Evolutionary conservation across 1,140 invertebrate species (phyloP), one percentile per base, ranked within the genome.

Genomic region (Neomicropteryx cornuta): DNA sequence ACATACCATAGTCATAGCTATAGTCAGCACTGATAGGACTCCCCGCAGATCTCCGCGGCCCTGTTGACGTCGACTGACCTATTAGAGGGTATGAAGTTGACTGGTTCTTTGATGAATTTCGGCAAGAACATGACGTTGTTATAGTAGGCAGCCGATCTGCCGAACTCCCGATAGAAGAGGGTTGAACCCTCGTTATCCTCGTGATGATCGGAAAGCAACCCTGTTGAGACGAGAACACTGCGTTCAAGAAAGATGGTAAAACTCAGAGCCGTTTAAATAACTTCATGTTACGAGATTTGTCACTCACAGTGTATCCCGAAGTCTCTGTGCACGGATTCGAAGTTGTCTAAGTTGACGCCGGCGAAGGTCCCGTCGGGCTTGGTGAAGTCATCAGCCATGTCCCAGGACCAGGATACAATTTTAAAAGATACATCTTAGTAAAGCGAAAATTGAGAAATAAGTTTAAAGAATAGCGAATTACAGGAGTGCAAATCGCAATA

Each of bases 371-470:
- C 86, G 47, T 88, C 81, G 0, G 90, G 89, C 35, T 75, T 55
- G 2, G 70, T 76, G 38, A 94, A 84, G 58, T 95, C 92, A 44
- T 96, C 90, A 10, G 71, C 58, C 4, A 76, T 61, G 43, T 90
- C 80, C 50, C 85, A 79, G 45, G 87, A 92, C 87, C 88, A 96
- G 50, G n/a, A n/a, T n/a, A n/a, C n/a, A n/a, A n/a, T n/a, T n/a
- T n/a, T n/a, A n/a, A n/a, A n/a, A n/a, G n/a, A n/a, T n/a, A n/a
- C n/a, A n/a, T n/a, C n/a, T n/a, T n/a, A n/a, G n/a, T n/a, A n/a
- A n/a, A n/a, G n/a, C n/a, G n/a, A n/a, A n/a, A n/a, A n/a, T n/a
- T n/a, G n/a, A n/a, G n/a, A n/a, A n/a, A n/a, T n/a, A n/a, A n/a
- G n/a, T n/a, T n/a, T n/a, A n/a, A n/a, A n/a, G n/a, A n/a, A n/a